These are phyloP conservation scores for Cherax destructor DNA, from an alignment of 1,140 invertebrate species.

Conservation along the genomic window DNA sequence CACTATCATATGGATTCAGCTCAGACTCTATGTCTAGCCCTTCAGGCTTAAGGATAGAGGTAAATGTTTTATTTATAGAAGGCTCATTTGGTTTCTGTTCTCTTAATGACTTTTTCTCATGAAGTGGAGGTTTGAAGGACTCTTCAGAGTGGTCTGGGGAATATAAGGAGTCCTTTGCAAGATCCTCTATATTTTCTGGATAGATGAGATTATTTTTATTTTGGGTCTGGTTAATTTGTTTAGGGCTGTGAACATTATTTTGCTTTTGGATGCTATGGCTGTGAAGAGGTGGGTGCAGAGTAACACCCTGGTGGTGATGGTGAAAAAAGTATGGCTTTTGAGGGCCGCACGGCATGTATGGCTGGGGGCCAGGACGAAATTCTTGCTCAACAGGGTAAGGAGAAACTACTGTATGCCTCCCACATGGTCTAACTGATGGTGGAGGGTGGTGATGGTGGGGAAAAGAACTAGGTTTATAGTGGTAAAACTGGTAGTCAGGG, in stretches of 20 bases:
- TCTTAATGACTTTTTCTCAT: no score
- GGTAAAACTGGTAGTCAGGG: neutral
- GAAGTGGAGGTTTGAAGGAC: neutral
- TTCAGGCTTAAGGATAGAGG: neutral
- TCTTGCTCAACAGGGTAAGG: neutral
- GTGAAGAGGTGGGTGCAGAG: neutral
- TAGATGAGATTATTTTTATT: neutral
- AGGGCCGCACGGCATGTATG: neutral
- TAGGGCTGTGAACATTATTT: neutral
- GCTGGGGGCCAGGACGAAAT: neutral
- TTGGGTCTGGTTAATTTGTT: neutral
- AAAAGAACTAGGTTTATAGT: neutral
- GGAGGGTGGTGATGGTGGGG: neutral
- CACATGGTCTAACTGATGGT: neutral
- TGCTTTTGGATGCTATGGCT: neutral
- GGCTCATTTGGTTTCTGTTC: neutral
- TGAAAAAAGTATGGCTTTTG: neutral
- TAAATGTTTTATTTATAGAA: neutral
- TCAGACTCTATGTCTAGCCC: neutral
- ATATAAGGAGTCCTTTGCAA: neutral
- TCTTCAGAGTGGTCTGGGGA: neutral
- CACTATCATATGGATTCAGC: neutral
- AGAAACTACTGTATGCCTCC: neutral
- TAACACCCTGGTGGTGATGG: neutral
- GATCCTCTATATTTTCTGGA: neutral